Conservation (phyloP, 2,888 invertebrate genomes). For the Aporophyla lueneburgensis region DNA sequence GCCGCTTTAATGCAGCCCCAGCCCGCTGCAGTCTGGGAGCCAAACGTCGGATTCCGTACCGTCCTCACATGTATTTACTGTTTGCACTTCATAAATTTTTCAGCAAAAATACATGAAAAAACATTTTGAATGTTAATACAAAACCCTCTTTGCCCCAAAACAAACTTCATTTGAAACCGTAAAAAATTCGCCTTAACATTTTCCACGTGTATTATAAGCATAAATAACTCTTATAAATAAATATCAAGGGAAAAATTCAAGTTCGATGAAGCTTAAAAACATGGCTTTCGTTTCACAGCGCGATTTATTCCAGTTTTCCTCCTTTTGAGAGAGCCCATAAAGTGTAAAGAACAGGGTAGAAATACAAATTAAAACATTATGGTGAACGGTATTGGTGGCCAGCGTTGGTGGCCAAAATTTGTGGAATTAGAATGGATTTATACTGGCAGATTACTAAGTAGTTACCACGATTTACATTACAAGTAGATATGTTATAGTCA, state of each 20-base stretch:
- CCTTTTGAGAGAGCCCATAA: constrained; percentile 20
- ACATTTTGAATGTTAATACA: background rate
- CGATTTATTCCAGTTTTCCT: constrained; percentile 49
- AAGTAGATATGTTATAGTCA: too few species aligned
- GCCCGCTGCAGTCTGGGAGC: too few species aligned
- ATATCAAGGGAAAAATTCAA: constrained; percentile 52
- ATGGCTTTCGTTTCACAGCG: constrained; percentile 53
- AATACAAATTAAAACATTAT: constrained; percentile 55
- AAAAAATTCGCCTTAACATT: constrained; percentile 22
- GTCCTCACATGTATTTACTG: background rate
- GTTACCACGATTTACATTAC: too few species aligned
- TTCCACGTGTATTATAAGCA: constrained; percentile 20
- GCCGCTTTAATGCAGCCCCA: too few species aligned
- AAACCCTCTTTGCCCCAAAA: constrained; percentile 3
- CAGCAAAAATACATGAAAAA: background rate
- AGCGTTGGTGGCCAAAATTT: constrained; percentile 16
- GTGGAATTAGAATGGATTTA: background rate
- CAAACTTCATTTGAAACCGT: constrained; percentile 13
- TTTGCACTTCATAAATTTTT: background rate
- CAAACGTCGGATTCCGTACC: too few species aligned
- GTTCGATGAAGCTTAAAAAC: constrained; percentile 51
- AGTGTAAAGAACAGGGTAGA: constrained; percentile 22
- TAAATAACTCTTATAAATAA: constrained; percentile 55
- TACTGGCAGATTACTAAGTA: constrained; percentile 3
- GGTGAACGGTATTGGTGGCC: background rate